Percentiles rank a stretch among this genome's conserved stretches.
Conservation (phyloP, 2,113 vertebrate species). For the Hydrolagus affinis region DNA sequence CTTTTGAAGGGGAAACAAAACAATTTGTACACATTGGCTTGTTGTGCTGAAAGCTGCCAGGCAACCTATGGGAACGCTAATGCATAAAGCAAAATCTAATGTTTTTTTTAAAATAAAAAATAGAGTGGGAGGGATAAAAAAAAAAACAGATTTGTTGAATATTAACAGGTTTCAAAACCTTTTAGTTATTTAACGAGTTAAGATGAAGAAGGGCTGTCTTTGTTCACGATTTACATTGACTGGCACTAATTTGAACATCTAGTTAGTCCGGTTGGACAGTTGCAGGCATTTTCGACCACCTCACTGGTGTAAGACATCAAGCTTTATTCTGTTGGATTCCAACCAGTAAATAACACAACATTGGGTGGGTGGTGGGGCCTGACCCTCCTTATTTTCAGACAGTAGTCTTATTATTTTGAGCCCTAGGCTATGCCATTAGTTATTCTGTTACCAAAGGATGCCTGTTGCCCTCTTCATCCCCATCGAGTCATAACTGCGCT, state of each 20-base stretch:
- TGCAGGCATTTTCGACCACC: neutral
- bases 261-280: neutral
- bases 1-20: neutral
- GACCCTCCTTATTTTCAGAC: neutral
- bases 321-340: neutral
- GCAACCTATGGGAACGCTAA: constrained; percentile 58
- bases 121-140: constrained; percentile 36
- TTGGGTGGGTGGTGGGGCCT: neutral
- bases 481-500: constrained; percentile 17
- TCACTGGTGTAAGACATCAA: neutral
- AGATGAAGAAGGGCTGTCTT: constrained; percentile 13
- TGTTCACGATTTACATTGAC: constrained; percentile 13
- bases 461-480: neutral
- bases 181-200: neutral
- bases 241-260: constrained; percentile 7
- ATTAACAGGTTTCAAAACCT: constrained; percentile 23
- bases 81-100: constrained; percentile 50
- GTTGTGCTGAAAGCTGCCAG: constrained; percentile 48
- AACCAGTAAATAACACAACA: constrained; percentile 14
- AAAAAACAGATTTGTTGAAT: constrained; percentile 6
- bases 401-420: constrained; percentile 6
- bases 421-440: neutral
- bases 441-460: constrained; percentile 31
- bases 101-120: constrained; percentile 43
- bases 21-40: constrained; percentile 46